A percentile compares a stretch with the other conserved stretches of the same genome.
Conservation (phyloP, 2,113 vertebrate species). For the Dendropsophus ebraccatus region DNA sequence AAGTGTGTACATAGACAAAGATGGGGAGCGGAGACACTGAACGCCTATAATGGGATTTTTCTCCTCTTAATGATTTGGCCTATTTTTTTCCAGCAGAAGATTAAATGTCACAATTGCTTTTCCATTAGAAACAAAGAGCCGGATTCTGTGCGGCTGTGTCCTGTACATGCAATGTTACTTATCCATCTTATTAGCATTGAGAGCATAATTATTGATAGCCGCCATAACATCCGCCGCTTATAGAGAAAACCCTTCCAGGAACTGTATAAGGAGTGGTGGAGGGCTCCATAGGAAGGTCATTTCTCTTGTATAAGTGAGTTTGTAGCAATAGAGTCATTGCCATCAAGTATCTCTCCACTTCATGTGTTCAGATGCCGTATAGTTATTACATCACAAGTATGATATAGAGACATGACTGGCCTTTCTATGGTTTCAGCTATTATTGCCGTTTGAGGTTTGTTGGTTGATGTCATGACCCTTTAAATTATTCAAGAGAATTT, state of each 20-base stretch:
- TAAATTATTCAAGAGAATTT: too few relatives aligned
- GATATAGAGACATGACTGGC: too few relatives aligned
- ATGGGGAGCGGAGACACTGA: not conserved
- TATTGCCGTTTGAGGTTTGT: too few relatives aligned
- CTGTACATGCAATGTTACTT: not conserved
- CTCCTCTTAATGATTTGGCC: slow-evolving; percentile 5
- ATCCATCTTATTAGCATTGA: not conserved
- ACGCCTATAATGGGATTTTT: not conserved
- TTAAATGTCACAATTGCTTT: slow-evolving; percentile 9
- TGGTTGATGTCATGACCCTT: too few relatives aligned
- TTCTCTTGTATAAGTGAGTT: not conserved
- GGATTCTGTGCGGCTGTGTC: not conserved
- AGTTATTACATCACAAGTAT: too few relatives aligned
- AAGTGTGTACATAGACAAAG: too few relatives aligned
- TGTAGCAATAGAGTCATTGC: too few relatives aligned
- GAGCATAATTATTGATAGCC: not conserved
- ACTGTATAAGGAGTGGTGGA: not conserved
- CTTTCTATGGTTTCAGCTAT: too few relatives aligned
- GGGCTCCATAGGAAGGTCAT: not conserved
- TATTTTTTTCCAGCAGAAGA: slow-evolving; percentile 31
- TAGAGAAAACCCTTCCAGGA: not conserved
- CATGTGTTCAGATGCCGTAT: too few relatives aligned
- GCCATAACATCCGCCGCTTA: not conserved
- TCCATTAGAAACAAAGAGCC: not conserved
- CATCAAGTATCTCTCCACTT: too few relatives aligned